Base-by-base conservation (phyloP, 2,113 vertebrate species). In the Microtus oregoni region DNA sequence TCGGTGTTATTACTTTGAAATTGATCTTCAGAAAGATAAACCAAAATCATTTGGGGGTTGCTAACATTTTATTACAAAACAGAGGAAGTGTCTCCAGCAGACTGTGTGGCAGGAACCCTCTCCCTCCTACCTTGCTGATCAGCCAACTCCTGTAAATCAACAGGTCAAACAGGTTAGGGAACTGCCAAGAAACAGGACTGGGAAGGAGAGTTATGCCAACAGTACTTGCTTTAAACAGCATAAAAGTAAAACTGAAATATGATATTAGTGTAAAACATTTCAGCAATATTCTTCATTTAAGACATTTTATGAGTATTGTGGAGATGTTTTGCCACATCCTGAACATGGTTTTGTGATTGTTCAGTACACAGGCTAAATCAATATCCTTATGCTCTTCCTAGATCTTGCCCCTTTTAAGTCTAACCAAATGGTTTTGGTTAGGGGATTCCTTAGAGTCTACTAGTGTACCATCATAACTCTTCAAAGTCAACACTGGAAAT, bases 1-100 rank as follows among this genome's bases (percentile, higher is more conserved):
- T 96, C n/a, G 75, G 19, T 87, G 50, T 94, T 92, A 77, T 52
- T 96, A 77, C 73, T 93, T 96, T 90, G 96, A 96, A 96, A 90
- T 91, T 96, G 91, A 94, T 94, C 73, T 94, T 96, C 44, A 68
- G 14, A 95, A 91, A 85, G 52, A 97, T 97, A 96, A 97, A 97
- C 68, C 35, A 50, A 94, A 92, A 88, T 87, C 70, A 90, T 63
- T 78, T 93, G 92, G 30, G 83, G 38, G 75, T 86, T 96, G 75
- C n/a, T 79, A 97, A 76, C 61, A 88, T 79, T 97, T 97, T 88
- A 79, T 97, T 97, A 68, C 58, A 35, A 73, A 89, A 76, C 44
- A 30, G 11, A 89, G 78, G 78, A 91, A 61, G 61, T 63, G 14
- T 83, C 89, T 94, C 26, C 15, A 89, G 79, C 73, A 81, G 93